These are phyloP conservation scores for Smithornis capensis DNA, from an alignment of 2,113 vertebrate genomes.

Conservation along the genomic window DNA sequence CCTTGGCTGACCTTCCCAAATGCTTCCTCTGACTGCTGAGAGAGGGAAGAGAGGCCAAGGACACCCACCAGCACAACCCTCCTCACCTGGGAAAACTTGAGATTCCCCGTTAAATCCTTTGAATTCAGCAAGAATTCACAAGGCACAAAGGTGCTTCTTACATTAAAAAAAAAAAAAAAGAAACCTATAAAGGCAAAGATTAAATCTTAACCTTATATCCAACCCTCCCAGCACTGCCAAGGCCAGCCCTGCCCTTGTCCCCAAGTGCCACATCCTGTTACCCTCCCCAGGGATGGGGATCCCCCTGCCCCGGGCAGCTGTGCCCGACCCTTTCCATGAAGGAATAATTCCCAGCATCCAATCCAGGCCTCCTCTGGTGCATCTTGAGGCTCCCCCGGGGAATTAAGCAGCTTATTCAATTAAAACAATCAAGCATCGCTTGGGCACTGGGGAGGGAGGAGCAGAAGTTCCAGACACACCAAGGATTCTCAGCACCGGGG, in stretches of 20 bases:
- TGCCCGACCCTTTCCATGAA: neutral
- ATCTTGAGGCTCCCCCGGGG: neutral
- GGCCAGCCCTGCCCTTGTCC: neutral
- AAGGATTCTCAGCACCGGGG: neutral
- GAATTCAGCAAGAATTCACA: neutral
- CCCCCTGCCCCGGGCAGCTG: neutral
- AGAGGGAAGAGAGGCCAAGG: rapidly evolving
- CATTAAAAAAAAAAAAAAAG: neutral
- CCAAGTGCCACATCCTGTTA: neutral
- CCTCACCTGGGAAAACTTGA: rapidly evolving
- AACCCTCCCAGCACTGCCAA: neutral
- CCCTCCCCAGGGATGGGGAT: neutral
- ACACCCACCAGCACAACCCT: neutral
- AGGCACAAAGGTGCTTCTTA: neutral
- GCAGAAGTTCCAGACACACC: neutral
- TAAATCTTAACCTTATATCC: neutral
- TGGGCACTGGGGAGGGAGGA: rapidly evolving
- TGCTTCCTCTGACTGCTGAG: neutral
- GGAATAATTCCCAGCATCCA: neutral
- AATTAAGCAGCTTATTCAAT: neutral
- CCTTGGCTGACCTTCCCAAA: rapidly evolving
- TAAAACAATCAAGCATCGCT: neutral
- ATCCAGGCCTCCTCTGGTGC: neutral
- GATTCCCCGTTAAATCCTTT: rapidly evolving
- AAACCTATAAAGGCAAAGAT: neutral